Evolutionary conservation across 2,888 invertebrate species (phyloP).

Genomic region (Trichogramma evanescens): DNA sequence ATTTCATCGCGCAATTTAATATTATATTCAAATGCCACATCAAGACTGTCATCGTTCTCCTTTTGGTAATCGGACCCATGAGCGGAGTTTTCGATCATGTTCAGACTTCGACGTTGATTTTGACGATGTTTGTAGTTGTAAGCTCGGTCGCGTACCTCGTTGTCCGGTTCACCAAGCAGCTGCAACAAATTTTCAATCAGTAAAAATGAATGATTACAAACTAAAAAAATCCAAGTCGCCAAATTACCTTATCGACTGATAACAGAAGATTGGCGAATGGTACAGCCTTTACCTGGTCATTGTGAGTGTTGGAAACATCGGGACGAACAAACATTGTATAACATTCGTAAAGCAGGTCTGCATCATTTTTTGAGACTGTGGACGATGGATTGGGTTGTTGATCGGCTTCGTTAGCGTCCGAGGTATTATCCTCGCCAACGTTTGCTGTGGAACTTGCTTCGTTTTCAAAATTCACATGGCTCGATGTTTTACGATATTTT

Average conservation of each 20-base stretch:
- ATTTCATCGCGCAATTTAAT: slow-evolving; percentile 44
- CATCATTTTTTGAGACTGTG: not conserved
- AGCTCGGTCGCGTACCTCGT: slow-evolving; percentile 27
- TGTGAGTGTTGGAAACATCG: slow-evolving; percentile 17
- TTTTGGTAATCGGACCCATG: slow-evolving; percentile 36
- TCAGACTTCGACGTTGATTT: slow-evolving; percentile 26
- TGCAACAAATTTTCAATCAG: slow-evolving; percentile 24
- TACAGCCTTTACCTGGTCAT: slow-evolving; percentile 3
- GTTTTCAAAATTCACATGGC: not conserved
- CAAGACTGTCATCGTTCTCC: slow-evolving; percentile 42
- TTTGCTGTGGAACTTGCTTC: slow-evolving; percentile 1
- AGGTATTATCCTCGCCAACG: slow-evolving; percentile 10
- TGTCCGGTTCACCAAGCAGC: slow-evolving; percentile 44
- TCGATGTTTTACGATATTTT: not conserved
- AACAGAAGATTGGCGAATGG: no score
- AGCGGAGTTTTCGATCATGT: slow-evolving; percentile 37
- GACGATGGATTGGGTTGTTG: not conserved
- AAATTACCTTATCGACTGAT: not conserved
- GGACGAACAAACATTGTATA: slow-evolving; percentile 2
- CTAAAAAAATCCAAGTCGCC: not conserved
- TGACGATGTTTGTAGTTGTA: slow-evolving; percentile 14
- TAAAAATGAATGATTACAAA: not conserved
- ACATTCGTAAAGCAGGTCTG: not conserved
- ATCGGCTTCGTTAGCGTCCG: slow-evolving; percentile 7
- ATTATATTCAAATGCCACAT: slow-evolving; percentile 45